Conservation (phyloP, 2,888 invertebrate species). For the Empis livida region DNA sequence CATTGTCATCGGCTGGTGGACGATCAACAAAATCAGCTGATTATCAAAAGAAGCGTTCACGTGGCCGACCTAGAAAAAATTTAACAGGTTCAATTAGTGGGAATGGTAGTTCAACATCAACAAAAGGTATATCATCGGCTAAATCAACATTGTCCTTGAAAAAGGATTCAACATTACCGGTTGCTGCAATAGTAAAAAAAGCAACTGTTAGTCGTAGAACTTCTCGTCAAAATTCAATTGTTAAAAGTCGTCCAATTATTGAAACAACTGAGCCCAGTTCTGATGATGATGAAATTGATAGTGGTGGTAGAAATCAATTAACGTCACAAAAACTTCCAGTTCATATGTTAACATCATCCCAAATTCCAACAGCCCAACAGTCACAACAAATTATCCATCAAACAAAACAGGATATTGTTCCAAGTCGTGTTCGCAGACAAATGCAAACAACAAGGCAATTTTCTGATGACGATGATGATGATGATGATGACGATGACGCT, state of each 20-base stretch:
- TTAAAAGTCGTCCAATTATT: slow-evolving; percentile 21
- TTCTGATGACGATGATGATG: not conserved
- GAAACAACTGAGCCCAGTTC: slow-evolving; percentile 16
- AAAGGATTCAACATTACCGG: slow-evolving; percentile 10
- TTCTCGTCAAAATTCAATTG: slow-evolving; percentile 21
- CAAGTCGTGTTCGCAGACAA: not conserved
- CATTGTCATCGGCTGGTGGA: slow-evolving; percentile 13
- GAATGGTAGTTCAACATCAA: slow-evolving; percentile 10
- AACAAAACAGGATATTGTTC: no score
- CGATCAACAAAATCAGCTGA: slow-evolving; percentile 5
- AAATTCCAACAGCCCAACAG: slow-evolving; percentile 9
- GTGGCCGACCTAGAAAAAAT: slow-evolving; percentile 27
- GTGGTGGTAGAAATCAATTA: slow-evolving; percentile 4
- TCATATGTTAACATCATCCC: not conserved
- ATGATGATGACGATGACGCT: slow-evolving; percentile 7
- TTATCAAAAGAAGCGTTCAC: slow-evolving; percentile 19
- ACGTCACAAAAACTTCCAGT: not conserved
- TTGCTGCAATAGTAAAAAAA: slow-evolving; percentile 7
- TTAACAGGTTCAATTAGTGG: slow-evolving; percentile 16
- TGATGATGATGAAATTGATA: slow-evolving; percentile 10
- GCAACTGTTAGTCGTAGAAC: slow-evolving; percentile 16
- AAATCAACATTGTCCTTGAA: slow-evolving; percentile 21
- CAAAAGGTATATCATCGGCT: slow-evolving; percentile 29
- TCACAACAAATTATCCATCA: slow-evolving; percentile 10
- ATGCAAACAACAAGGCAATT: not conserved